Base-by-base conservation (phyloP, 2,888 invertebrate genomes). In the Zootermopsis nevadensis region DNA sequence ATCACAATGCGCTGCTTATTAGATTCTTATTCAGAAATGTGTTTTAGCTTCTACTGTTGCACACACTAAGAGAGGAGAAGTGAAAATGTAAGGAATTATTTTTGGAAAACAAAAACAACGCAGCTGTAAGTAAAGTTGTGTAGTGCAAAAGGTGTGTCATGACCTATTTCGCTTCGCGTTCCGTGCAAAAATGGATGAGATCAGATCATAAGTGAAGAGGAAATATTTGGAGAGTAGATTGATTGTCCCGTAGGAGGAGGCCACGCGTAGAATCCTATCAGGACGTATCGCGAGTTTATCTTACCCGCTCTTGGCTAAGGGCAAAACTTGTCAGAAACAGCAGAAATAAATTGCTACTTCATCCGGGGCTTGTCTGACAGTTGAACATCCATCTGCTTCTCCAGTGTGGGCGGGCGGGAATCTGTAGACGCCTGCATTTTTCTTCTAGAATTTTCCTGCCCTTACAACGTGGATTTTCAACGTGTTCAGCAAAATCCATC, bases 311-410 rank as follows among this genome's bases (percentile, higher is more conserved):
- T 60, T 48, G 48, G 48, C 19, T 48, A 48, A 48, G 48, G 48
- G n/a, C 60, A 15, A 69, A 69, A 69, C 69, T 69, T 69, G 69
- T 69, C 69, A 69, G 69, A 69, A 33, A 69, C 24, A 33, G 69
- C 69, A 69, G 69, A 69, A 69, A 69, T 69, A 69, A 69, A 69
- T 69, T 69, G 69, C 69, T 33, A 30, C 69, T 69, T 69, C 33
- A 69, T 33, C 69, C 69, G n/a, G 60, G n/a, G n/a, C n/a, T 12
- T 6, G 60, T 27, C 60, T 27, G 69, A 69, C 69, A 69, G 69
- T 15, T 30, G 30, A 33, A 30, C 33, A 69, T 69, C 69, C 33
- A 69, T 69, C 69, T 33, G 69, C 30, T 31, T 33, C 69, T 33
- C 24, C 7, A 1, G 60, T 10, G 27, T n/a, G 69, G 7, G 33